Conservation (phyloP, 2,888 invertebrate genomes). For the Oeneis ivallda region DNA sequence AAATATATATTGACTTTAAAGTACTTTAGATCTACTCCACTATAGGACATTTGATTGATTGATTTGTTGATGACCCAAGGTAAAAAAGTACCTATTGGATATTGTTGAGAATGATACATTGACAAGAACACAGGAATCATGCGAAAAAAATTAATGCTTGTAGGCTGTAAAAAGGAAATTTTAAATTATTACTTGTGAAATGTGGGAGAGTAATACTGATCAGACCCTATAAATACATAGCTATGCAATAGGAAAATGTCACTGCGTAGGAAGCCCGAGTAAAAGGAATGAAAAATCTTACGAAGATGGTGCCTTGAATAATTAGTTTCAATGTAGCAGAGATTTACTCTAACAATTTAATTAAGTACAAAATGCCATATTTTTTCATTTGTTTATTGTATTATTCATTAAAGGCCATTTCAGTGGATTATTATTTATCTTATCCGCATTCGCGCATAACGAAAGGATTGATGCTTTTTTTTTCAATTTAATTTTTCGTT, state of each 20-base stretch:
- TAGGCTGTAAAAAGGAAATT: too few species aligned
- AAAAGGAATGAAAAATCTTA: slow-evolving; percentile 5
- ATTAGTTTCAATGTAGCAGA: not conserved
- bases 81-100: not conserved
- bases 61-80: not conserved
- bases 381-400: not conserved
- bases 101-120: not conserved
- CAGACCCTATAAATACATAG: not conserved
- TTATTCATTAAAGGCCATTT: too few species aligned
- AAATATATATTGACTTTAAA: too few species aligned
- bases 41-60: not conserved
- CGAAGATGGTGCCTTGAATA: not conserved
- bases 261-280: not conserved
- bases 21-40: not conserved
- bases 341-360: not conserved
- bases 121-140: not conserved
- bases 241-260: slow-evolving; percentile 3
- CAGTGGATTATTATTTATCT: not conserved
- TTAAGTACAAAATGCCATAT: not conserved
- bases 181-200: not conserved
- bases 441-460: not conserved
- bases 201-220: not conserved
- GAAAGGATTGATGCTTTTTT: not conserved
- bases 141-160: too few species aligned
- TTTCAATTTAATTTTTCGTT: too few species aligned